Percentiles rank a stretch among this genome's conserved stretches.
Conservation (phyloP, 2,888 invertebrate genomes). For the Clostera curtula region DNA sequence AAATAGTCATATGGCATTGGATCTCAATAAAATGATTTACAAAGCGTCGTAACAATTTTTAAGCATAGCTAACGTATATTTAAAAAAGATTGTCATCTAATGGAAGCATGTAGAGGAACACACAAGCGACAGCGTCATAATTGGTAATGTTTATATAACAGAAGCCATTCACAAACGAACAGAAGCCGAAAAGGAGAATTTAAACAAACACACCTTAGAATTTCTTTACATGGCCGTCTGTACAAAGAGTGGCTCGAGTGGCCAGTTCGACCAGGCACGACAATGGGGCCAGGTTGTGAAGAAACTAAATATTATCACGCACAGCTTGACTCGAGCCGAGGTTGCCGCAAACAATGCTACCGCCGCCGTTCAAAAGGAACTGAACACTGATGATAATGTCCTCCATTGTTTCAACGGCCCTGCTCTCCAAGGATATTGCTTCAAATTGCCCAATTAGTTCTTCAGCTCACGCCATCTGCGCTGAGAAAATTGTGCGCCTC, state of each 20-base stretch:
- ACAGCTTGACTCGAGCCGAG: constrained; percentile 44
- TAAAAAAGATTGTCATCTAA: constrained; percentile 14
- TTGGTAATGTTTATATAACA: constrained; percentile 61
- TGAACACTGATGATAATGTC: constrained; percentile 18
- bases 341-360: constrained; percentile 37
- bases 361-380: constrained; percentile 13
- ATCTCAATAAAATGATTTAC: no score
- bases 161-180: constrained; percentile 60
- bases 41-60: no score
- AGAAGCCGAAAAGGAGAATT: constrained; percentile 67
- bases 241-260: constrained; percentile 59
- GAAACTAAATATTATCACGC: constrained; percentile 71
- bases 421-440: constrained; percentile 15
- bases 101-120: constrained; percentile 25
- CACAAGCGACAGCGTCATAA: constrained; percentile 43
- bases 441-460: constrained; percentile 21
- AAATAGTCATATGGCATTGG: no score
- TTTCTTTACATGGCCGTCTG: constrained; percentile 48
- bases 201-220: constrained; percentile 61
- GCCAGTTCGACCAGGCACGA: constrained; percentile 42
- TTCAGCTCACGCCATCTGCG: constrained; percentile 26
- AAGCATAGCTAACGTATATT: no score
- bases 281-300: constrained; percentile 49
- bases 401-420: constrained; percentile 23
- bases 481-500: constrained; percentile 32